Evolutionary conservation across 2,113 vertebrate species (phyloP).

Genomic region (Eira barbara): DNA sequence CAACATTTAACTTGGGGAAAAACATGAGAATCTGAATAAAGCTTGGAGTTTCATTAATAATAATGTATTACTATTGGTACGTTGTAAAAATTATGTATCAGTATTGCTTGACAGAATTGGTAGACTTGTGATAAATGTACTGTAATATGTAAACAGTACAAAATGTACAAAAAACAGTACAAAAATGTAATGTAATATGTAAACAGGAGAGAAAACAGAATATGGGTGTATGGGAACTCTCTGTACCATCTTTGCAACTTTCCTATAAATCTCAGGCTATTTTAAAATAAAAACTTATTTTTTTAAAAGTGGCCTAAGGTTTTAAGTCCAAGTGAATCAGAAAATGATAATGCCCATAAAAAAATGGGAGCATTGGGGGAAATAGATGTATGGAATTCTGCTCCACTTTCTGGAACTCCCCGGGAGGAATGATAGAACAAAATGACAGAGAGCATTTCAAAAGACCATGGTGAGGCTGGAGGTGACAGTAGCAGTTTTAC

Average conservation of each 20-base stretch:
- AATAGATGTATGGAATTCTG: background rate
- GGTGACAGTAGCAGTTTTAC: background rate
- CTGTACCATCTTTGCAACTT: background rate
- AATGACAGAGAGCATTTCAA: background rate
- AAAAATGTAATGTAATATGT: background rate
- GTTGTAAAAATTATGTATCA: background rate
- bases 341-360: background rate
- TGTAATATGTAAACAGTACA: background rate
- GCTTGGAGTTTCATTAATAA: background rate
- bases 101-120: background rate
- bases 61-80: background rate
- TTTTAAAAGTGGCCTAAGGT: background rate
- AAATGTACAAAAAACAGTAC: no score
- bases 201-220: background rate
- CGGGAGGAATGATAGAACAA: background rate
- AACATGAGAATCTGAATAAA: constrained; percentile 7
- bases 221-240: background rate
- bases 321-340: background rate
- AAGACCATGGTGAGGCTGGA: background rate
- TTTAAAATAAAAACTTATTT: background rate
- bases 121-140: background rate
- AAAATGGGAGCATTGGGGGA: background rate
- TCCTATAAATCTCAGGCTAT: background rate
- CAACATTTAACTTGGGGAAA: background rate
- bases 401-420: background rate